Evolutionary conservation across 1,140 invertebrate genomes (phyloP).

Genomic region (Monomorium pharaonis): DNA sequence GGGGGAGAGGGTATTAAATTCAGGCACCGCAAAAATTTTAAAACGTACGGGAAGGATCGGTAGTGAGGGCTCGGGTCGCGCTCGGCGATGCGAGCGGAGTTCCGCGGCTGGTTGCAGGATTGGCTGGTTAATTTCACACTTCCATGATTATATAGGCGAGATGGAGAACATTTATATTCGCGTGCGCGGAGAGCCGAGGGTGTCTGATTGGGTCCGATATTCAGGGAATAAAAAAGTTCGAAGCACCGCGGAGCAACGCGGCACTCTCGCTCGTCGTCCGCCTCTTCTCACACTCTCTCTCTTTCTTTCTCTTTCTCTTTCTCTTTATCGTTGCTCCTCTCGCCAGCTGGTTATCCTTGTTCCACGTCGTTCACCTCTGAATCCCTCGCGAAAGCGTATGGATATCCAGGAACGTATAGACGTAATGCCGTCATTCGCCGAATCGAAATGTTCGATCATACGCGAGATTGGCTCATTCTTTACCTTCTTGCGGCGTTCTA

Average conservation of each 20-base stretch:
- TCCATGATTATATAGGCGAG: constrained; percentile 83
- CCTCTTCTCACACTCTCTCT: not conserved
- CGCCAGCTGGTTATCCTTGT: constrained; percentile 22
- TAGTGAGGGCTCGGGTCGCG: constrained; percentile 11
- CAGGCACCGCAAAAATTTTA: constrained; percentile 62
- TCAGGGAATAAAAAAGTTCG: constrained; percentile 69
- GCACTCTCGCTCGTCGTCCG: constrained; percentile 28
- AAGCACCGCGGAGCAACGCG: constrained; percentile 19
- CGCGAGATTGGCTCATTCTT: constrained; percentile 81
- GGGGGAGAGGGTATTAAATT: constrained; percentile 74
- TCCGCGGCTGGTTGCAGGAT: constrained; percentile 80
- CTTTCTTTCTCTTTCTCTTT: not conserved
- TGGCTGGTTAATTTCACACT: constrained; percentile 84
- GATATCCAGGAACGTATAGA: constrained; percentile 57
- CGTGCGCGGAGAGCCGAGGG: constrained; percentile 62
- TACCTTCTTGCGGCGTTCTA: constrained; percentile 70
- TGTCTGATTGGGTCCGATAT: constrained; percentile 79
- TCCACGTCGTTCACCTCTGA: not conserved
- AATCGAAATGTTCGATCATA: constrained; percentile 81
- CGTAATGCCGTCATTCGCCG: constrained; percentile 65
- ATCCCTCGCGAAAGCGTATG: constrained; percentile 35
- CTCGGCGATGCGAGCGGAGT: constrained; percentile 47
- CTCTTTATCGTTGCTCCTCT: not conserved
- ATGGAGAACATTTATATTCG: constrained; percentile 82
- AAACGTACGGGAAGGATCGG: constrained; percentile 45